Base-by-base conservation (phyloP, 2,888 invertebrate genomes). In the Rhaphigaster nebulosa region DNA sequence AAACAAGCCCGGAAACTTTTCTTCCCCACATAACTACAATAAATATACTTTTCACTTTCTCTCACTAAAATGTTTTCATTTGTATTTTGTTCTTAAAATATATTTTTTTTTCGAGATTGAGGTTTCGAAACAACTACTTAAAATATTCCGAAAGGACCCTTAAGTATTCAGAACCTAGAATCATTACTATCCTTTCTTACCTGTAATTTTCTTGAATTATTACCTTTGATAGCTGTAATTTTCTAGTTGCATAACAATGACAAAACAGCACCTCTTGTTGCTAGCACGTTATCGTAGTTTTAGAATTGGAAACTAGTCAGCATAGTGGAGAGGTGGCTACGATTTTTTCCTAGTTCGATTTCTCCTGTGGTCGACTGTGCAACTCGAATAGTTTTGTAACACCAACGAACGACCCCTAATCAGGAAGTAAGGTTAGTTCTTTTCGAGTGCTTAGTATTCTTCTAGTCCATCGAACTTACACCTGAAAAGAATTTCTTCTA, bases 311-410 rank as follows among this genome's bases (percentile, higher is more conserved):
- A 41, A 80, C 80, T 45, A 41, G 41, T 80, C 41, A 41, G 41
- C 26, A 38, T 23, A 26, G 80, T 38, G 80, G 41, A 80, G 41
- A 80, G 80, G 41, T 41, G 41, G 80, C 23, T 80, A 80, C 26
- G 41, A 80, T 45, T 80, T 80, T 76, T 38, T 38, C 41, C 80
- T 38, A 80, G 41, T 80, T 80, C 41, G 41, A 80, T 80, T 80
- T 80, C 80, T 41, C 41, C 41, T 80, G 80, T 80, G 80, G 80
- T 80, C 80, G 80, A 41, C 80, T 80, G 41, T 80, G 41, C 41
- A 80, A 80, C 80, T 45, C 23, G 41, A 26, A 41, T 41, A 80
- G 80, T 80, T 80, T 80, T 80, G 80, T 80, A 80, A 80, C 80
- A 41, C 23, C 26, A 41, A 26, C 45, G 45, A 41, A 26, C 45